These are phyloP conservation scores for Anorthoa munda DNA, from an alignment of 2,888 invertebrate genomes.

Conservation along the genomic window DNA sequence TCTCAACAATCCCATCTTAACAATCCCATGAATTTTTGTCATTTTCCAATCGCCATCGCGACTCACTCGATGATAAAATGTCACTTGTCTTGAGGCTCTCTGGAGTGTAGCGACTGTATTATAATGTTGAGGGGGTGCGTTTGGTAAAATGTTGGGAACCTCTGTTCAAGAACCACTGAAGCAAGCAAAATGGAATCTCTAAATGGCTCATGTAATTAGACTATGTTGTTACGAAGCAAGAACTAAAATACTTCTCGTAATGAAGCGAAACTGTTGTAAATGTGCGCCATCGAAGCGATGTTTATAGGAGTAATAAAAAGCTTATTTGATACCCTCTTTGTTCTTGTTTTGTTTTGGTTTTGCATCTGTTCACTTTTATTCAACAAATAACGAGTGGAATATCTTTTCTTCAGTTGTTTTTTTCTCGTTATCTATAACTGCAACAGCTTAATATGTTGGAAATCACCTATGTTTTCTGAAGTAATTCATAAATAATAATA, in stretches of 20 bases:
- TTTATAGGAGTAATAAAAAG: constrained; percentile 36
- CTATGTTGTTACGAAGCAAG: constrained; percentile 21
- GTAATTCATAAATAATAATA: no score
- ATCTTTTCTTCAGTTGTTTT: not conserved
- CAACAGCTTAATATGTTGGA: not conserved
- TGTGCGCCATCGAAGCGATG: constrained; percentile 16
- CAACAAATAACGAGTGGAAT: constrained; percentile 2
- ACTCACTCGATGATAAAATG: no score
- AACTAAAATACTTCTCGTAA: constrained; percentile 39
- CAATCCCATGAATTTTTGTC: no score
- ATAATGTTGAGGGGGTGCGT: not conserved
- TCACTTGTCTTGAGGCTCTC: no score
- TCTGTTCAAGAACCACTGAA: not conserved
- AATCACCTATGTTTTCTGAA: no score
- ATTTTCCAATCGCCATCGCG: no score
- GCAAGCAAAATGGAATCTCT: constrained; percentile 28
- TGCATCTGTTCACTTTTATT: constrained; percentile 26
- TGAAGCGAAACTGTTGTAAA: constrained; percentile 36
- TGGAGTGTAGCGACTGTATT: not conserved
- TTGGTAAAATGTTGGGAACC: not conserved
- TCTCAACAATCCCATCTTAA: no score
- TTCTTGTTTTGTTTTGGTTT: constrained; percentile 29
- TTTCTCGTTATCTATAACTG: not conserved
- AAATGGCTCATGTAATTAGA: constrained; percentile 53
- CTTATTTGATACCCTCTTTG: constrained; percentile 18